These are phyloP conservation scores for Cephus rjabovi DNA, from an alignment of 2,888 invertebrate genomes.

Conservation along the genomic window DNA sequence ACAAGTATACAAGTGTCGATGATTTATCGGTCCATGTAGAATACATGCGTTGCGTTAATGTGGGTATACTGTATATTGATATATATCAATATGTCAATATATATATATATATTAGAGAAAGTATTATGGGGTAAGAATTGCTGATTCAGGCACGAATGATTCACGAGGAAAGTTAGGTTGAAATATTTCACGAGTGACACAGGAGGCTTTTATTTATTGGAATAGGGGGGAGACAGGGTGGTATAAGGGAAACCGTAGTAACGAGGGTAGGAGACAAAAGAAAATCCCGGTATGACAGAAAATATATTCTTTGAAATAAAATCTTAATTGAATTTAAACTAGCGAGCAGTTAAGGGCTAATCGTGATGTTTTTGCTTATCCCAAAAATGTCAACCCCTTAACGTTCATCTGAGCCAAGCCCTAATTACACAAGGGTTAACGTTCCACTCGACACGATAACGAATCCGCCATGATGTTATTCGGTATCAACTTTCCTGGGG, in stretches of 20 bases:
- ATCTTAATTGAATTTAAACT: not conserved
- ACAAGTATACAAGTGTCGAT: not conserved
- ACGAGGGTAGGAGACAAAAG: not conserved
- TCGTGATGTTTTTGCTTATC: not conserved
- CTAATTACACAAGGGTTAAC: not conserved
- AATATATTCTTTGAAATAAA: not conserved
- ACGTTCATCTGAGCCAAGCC: not conserved
- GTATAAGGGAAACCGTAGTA: not conserved
- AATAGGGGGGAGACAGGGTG: not conserved
- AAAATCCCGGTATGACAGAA: not conserved
- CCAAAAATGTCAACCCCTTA: not conserved
- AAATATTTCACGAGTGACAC: not conserved
- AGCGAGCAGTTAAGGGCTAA: not conserved
- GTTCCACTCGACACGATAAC: not conserved
- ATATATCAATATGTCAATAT: not conserved
- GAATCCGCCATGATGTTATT: not conserved
- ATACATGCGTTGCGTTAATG: not conserved
- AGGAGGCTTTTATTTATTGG: not conserved
- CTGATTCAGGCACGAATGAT: not conserved
- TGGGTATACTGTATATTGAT: not conserved
- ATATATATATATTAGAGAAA: not conserved
- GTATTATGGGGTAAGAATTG: not conserved
- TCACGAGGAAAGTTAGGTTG: not conserved
- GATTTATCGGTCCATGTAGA: not conserved
- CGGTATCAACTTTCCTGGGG: not conserved